phyloP scores from a whole-genome alignment of 2,888 invertebrate species.

The Himalopsyche anomala region DNA sequence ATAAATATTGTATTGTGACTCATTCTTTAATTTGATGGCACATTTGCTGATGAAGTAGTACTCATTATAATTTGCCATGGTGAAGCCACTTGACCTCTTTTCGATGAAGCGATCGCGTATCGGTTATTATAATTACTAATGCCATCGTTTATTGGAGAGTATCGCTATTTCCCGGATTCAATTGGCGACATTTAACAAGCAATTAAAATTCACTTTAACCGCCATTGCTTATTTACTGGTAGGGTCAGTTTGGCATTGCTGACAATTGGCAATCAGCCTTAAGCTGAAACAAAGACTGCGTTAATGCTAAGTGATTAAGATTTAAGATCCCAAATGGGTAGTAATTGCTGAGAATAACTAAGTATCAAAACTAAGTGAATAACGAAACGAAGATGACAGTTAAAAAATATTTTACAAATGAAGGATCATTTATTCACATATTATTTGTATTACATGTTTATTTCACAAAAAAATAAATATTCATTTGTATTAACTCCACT shows the following conservation, averaged over 20 bases:
- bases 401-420: neutral
- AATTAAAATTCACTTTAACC: slow-evolving; percentile 19
- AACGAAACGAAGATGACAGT: neutral
- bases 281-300: slow-evolving; percentile 7
- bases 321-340: neutral
- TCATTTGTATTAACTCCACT: no score
- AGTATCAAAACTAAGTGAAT: neutral
- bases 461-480: no score
- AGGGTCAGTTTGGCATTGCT: neutral
- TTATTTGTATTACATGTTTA: neutral
- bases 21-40: no score
- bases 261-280: slow-evolving; percentile 19
- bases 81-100: no score
- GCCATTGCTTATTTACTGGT: neutral
- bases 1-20: no score
- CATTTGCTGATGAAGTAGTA: no score
- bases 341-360: neutral
- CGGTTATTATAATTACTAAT: neutral
- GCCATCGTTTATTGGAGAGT: neutral
- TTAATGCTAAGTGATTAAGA: slow-evolving; percentile 12
- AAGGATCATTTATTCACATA: neutral
- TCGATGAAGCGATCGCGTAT: no score
- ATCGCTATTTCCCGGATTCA: neutral
- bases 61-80: no score
- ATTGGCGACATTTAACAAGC: neutral